Conservation (phyloP, 2,113 vertebrate genomes). For the Agapornis roseicollis region DNA sequence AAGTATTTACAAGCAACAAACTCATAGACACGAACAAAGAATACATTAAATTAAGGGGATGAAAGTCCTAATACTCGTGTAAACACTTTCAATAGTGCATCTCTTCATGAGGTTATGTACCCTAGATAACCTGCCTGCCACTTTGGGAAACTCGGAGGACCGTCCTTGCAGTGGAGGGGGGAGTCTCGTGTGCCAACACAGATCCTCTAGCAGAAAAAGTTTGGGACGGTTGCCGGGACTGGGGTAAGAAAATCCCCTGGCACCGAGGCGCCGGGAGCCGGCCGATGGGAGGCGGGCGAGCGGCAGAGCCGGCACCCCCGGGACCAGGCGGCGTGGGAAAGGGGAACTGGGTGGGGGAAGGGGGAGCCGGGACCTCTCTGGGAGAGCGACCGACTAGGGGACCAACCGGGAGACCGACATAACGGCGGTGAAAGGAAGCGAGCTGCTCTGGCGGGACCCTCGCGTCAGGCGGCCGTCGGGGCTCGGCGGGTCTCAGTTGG, state of each 20-base stretch:
- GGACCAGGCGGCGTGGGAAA: not conserved
- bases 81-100: constrained; percentile 80
- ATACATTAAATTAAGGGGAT: constrained; percentile 79
- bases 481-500: constrained; percentile 74
- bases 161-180: not conserved
- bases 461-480: not conserved
- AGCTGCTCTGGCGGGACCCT: not conserved
- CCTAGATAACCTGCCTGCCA: constrained; percentile 34
- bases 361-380: not conserved
- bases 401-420: not conserved
- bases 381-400: not conserved
- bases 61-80: constrained; percentile 71
- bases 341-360: not conserved
- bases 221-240: rapidly evolving
- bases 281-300: not conserved
- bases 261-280: not conserved
- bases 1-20: constrained; percentile 82
- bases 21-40: constrained; percentile 68
- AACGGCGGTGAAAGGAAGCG: not conserved
- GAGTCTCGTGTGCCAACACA: not conserved
- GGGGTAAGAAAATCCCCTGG: not conserved
- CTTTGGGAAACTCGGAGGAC: not conserved
- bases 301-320: not conserved
- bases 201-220: not conserved
- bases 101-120: constrained; percentile 63